Evolutionary conservation across 2,113 vertebrate genomes (phyloP), one percentile per base, ranked within the genome.

Genomic region (human): DNA sequence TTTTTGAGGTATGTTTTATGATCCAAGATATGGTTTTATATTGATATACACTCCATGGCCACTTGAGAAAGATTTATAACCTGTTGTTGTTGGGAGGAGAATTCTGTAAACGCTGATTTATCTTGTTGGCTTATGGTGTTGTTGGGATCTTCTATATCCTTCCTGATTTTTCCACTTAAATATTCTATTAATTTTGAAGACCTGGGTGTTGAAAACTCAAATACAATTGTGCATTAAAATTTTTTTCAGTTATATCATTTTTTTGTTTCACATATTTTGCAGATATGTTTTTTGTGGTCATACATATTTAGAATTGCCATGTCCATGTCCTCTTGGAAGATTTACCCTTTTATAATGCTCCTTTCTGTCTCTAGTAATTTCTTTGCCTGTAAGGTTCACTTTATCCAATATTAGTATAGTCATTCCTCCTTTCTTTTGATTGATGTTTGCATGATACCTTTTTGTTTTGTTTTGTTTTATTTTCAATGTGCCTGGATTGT

Each of bases 391-490:
- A 32, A 93, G 89, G 5, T 43, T 6, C 5, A 32, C 18, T 76
- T 93, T 89, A 89, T 93, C 14, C 68, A 32, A n/a, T n/a, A 35
- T 20, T 86, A 61, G 85, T 81, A 38, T 32, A 64, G 61, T 85
- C n/a, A 59, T 3, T 76, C 23, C 48, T 91, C 30, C 2, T 72
- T 97, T 83, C 14, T 59, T 93, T 90, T 32, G 32, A n/a, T 45
- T 75, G 81, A 79, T 83, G 32, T 87, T 90, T 90, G 14, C 20
- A 55, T 70, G 7, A 14, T 57, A 64, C 52, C 38, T 18, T 66
- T 96, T 93, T 52, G 38, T 50, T 43, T 23, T 93, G 40, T 17
- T 64, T 96, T 93, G 6, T 76, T 89, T 88, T 90, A 68, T 25
- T 84, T 55, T 80, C 11, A 95, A n/a, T 11, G 52, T 81, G 3